Evolutionary conservation across 2,888 invertebrate species (phyloP).

Genomic region (Antheraea yamamai): DNA sequence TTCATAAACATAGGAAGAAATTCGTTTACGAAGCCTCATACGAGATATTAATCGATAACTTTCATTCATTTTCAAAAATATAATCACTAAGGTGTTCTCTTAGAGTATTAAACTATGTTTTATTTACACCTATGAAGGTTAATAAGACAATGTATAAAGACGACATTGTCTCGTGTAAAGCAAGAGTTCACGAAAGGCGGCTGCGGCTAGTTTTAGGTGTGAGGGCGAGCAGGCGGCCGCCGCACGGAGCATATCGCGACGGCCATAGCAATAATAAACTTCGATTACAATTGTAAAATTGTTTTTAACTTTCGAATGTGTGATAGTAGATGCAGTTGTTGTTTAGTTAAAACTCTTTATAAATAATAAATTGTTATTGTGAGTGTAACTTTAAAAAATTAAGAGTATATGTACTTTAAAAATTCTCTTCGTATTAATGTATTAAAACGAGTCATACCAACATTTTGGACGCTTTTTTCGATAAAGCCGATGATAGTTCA

Average conservation of each 20-base stretch:
- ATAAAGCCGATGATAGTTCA: conserved; percentile 57
- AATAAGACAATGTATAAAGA: neutral
- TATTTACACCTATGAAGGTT: neutral
- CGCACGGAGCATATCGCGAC: conserved; percentile 58
- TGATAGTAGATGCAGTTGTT: conserved; percentile 83
- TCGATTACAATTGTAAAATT: conserved; percentile 78
- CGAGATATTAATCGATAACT: neutral
- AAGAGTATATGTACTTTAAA: conserved; percentile 46
- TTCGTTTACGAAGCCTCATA: neutral
- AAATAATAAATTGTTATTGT: conserved; percentile 79
- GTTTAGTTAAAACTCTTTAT: conserved; percentile 78
- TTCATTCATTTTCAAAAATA: neutral
- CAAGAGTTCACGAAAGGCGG: neutral
- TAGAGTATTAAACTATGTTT: neutral
- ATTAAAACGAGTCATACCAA: conserved; percentile 44
- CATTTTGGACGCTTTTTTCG: conserved; percentile 62
- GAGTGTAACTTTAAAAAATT: conserved; percentile 78
- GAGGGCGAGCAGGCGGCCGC: conserved; percentile 19
- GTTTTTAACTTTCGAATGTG: conserved; percentile 83
- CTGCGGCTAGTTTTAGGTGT: neutral
- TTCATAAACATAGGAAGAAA: neutral
- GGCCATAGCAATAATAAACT: conserved; percentile 77
- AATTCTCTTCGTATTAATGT: conserved; percentile 57
- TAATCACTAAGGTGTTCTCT: neutral
- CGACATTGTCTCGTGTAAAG: neutral